These are phyloP conservation scores for Hapalemur alaotrensis DNA, from an alignment of 2,797 vertebrate species.

Conservation along the genomic window DNA sequence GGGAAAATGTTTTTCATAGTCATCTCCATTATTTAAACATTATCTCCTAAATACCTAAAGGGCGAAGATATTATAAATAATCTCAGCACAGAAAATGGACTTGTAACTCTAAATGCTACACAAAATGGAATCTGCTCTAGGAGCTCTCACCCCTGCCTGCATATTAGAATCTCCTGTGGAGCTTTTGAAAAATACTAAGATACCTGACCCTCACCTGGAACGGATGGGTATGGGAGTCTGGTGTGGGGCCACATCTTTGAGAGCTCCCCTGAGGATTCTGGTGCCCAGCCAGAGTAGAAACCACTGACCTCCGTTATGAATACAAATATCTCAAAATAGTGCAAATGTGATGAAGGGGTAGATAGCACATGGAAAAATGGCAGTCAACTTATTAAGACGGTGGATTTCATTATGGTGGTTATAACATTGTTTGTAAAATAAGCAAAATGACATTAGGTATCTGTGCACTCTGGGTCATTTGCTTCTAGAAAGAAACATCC, in stretches of 20 bases:
- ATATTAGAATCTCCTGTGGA: neutral
- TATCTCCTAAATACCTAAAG: neutral
- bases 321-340: neutral
- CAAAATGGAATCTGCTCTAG: neutral
- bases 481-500: neutral
- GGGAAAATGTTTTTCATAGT: neutral
- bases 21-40: neutral
- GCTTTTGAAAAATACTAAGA: neutral
- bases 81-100: neutral
- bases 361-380: neutral
- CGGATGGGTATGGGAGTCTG: neutral
- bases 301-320: neutral
- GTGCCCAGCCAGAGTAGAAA: neutral
- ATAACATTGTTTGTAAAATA: neutral
- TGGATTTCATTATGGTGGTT: neutral
- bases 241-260: neutral
- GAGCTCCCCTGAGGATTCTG: neutral
- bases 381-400: neutral
- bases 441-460: neutral
- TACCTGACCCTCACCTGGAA: neutral
- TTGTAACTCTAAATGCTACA: neutral
- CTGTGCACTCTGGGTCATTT: neutral
- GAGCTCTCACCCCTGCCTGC: neutral
- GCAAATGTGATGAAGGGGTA: neutral
- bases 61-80: neutral